Percentiles rank a stretch among this genome's conserved stretches.
Conservation (phyloP, 2,113 vertebrate genomes). For the Chiloscyllium plagiosum region DNA sequence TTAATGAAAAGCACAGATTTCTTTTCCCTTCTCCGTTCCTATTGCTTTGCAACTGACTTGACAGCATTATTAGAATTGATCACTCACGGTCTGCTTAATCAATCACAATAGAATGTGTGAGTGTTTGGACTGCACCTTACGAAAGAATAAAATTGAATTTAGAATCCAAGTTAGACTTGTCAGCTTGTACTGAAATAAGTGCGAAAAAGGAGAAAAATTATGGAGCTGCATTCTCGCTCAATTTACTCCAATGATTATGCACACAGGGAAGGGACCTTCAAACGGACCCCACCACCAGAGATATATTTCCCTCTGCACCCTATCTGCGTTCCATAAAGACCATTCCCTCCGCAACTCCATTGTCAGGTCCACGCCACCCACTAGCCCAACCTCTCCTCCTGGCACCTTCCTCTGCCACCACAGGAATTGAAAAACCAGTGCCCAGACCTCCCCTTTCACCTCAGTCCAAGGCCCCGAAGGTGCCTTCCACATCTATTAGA, state of each 20-base stretch:
- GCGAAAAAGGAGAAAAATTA: neutral
- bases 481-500: no score
- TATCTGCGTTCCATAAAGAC: no score
- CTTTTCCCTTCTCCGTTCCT: neutral
- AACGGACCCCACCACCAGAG: no score
- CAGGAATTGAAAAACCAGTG: no score
- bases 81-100: neutral
- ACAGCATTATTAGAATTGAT: constrained; percentile 37
- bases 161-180: constrained; percentile 40
- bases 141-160: constrained; percentile 37
- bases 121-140: neutral
- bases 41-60: constrained; percentile 30
- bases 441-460: no score
- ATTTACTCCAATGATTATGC: neutral
- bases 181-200: constrained; percentile 41
- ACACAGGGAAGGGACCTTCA: neutral
- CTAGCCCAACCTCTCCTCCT: no score
- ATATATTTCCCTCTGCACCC: no score
- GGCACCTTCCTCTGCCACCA: no score
- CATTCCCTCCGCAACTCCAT: no score
- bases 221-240: neutral
- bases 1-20: constrained; percentile 22
- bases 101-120: neutral
- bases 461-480: no score
- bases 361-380: no score